Conservation (phyloP, 2,888 invertebrate genomes). For the Caenorhabditis zanzibari region DNA sequence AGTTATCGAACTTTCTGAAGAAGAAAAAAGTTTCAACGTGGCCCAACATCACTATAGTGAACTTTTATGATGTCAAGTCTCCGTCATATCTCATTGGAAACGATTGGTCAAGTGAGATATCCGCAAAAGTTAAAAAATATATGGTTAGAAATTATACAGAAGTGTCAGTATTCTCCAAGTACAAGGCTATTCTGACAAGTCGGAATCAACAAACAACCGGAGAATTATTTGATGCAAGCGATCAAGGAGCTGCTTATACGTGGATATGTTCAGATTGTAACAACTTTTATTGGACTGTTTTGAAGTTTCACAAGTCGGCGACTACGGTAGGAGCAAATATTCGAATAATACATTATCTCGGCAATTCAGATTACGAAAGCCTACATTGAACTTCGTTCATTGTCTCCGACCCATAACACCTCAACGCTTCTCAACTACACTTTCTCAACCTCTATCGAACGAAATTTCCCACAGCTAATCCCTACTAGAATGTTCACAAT, state of each 20-base stretch:
- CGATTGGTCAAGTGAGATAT: conserved; percentile 41
- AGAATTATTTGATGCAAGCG: conserved; percentile 53
- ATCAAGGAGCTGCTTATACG: conserved; percentile 52
- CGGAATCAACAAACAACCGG: conserved; percentile 56
- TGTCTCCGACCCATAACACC: conserved; percentile 45
- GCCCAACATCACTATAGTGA: conserved; percentile 38
- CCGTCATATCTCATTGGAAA: conserved; percentile 58
- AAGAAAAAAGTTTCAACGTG: conserved; percentile 24
- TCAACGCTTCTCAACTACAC: conserved; percentile 47
- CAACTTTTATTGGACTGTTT: conserved; percentile 53
- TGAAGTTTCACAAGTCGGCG: conserved; percentile 48
- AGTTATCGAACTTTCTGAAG: conserved; percentile 30
- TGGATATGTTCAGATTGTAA: conserved; percentile 61
- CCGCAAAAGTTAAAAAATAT: neutral
- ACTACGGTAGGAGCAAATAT: too few relatives aligned
- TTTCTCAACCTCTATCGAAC: neutral
- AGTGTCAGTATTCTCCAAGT: conserved; percentile 50
- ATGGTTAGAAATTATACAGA: too few relatives aligned
- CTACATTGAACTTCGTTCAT: conserved; percentile 45
- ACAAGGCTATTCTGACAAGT: conserved; percentile 56
- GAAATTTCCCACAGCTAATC: conserved; percentile 46
- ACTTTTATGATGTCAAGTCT: conserved; percentile 45
- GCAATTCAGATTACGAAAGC: conserved; percentile 29
- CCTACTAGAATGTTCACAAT: conserved; percentile 61
- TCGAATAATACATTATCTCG: too few relatives aligned